Conservation (phyloP, 2,888 invertebrate species). For the Sarcophaga caerulescens region DNA sequence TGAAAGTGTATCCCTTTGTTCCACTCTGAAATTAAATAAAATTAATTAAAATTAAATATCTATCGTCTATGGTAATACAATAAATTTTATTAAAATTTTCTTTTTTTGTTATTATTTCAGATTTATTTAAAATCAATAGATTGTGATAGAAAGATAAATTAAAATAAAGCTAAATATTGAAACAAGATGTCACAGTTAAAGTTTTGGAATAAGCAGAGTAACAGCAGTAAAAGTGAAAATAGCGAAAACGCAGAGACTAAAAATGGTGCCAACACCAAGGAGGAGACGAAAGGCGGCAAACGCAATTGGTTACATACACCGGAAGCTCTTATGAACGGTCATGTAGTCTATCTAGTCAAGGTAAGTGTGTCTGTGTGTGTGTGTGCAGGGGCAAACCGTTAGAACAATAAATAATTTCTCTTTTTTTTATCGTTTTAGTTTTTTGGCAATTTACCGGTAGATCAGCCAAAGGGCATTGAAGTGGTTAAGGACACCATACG, state of each 20-base stretch:
- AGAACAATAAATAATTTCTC: not conserved
- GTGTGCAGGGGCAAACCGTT: not conserved
- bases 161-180: constrained; percentile 19
- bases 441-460: constrained; percentile 96
- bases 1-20: not conserved
- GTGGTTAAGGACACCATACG: constrained; percentile 98
- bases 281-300: constrained; percentile 80
- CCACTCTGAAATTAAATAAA: too few relatives aligned
- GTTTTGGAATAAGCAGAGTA: constrained; percentile 85
- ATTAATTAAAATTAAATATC: too few relatives aligned
- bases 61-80: too few relatives aligned
- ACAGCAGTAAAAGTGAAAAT: constrained; percentile 81
- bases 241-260: constrained; percentile 67
- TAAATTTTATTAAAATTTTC: not conserved
- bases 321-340: constrained; percentile 95
- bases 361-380: constrained; percentile 82
- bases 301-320: constrained; percentile 96
- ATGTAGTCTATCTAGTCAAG: constrained; percentile 98
- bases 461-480: constrained; percentile 98
- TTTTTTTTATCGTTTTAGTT: constrained; percentile 83
- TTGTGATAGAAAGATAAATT: not conserved
- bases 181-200: constrained; percentile 84
- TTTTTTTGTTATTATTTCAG: constrained; percentile 7
- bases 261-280: constrained; percentile 82
- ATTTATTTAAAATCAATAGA: not conserved